Evolutionary conservation across 2,113 vertebrate species (phyloP), one percentile per base, ranked within the genome.

Genomic region (Pluvianellus socialis): DNA sequence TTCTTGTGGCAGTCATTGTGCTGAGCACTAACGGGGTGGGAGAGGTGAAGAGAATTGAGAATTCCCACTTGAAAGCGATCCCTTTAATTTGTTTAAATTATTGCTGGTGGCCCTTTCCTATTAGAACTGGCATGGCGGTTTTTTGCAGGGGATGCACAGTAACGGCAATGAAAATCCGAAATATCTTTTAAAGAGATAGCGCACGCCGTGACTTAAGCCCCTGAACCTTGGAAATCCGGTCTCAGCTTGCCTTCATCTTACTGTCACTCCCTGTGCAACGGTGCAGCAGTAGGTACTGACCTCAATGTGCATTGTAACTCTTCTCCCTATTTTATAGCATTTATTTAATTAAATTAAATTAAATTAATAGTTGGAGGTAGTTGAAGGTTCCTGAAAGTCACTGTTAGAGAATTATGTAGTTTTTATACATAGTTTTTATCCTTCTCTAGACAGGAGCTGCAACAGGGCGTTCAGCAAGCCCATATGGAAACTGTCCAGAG

Each of bases 241-340:
- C 74, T 66, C 65, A 35, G 42, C 7, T 91, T 42, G 52, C 15
- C 42, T 92, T 85, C 10, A 35, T 84, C 53, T 38, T 82, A 24
- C 10, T 19, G 28, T 50, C 6, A 1, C 82, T 92, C 73, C 12
- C 23, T 79, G 26, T 73, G 71, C 74, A 67, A 23, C 50, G 74
- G 13, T 6, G 33, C 84, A 74, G 13, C 33, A 27, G 35, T 18
- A 68, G 15, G 58, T 58, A 22, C 86, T 50, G 45, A 58, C 47
- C 50, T 89, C 33, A 52, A 10, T 0, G 0, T 2, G 1, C 4
- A 2, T 17, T 62, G 56, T 59, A 79, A 73, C 55, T 68, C 6
- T 45, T 35, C 35, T 85, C 15, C 45, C 24, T 72, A 22, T 42
- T 92, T 83, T 83, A 24, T 26, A 62, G 24, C 15, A 40, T 38